Evolutionary conservation across 2,113 vertebrate species (phyloP), one percentile per base, ranked within the genome.

Genomic region (Petaurus breviceps): DNA sequence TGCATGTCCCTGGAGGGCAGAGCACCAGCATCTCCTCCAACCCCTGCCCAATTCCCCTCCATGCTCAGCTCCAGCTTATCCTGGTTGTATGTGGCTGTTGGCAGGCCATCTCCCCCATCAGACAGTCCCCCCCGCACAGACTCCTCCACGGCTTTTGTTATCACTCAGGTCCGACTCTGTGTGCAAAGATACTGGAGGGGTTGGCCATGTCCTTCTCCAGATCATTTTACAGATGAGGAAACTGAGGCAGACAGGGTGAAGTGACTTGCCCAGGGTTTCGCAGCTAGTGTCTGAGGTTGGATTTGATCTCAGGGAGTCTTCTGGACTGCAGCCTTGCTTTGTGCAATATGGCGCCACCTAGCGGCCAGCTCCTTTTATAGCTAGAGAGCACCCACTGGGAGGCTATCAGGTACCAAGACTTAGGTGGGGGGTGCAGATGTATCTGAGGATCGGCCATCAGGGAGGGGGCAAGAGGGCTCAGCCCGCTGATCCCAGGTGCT

Each of bases 281-380:
- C 51, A 61, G 61, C 25, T 1, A 31, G 52, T 52, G 53, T 37
- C 28, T 14, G 57, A 31, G 28, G 10, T 31, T 61, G 51, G n/a
- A n/a, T 37, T 23, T 49, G 68, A 55, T 52, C 4, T 52, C n/a
- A 24, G 84, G 54, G 51, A 8, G 55, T 4, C 4, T 89, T 7
- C 22, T 26, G 1, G 19, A 3, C 49, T 22, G 53, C 61, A 57
- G 7, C 46, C 3, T 11, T 55, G 28, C 61, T 37, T 10, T 26
- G 10, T n/a, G 2, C 1, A 12, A 19, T 31, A 0, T 3, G 28
- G 3, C 28, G 0, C 57, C 57, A 2, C 57, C 23, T 31, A 11
- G 28, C 3, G 10, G 57, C 28, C 57, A 12, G 57, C 57, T 61
- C 23, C 23, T 54, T 54, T 54, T 54, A 25, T 25, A 54, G 23